phyloP scores from a whole-genome alignment of 2,797 vertebrate genomes.

The Hydrocynus forskahlii region DNA sequence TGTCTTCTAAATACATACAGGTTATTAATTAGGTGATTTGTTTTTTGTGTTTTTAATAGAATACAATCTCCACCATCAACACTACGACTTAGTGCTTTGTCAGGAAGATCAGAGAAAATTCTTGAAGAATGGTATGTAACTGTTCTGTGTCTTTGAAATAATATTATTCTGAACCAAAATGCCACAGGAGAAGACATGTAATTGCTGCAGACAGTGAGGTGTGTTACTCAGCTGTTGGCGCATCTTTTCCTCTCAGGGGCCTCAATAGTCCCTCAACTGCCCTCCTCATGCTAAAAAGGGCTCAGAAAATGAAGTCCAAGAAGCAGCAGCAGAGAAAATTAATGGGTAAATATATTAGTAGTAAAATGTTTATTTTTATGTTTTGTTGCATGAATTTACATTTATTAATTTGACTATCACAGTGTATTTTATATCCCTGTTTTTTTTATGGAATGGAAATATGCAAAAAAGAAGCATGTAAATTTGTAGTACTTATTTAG shows the following conservation, averaged over 20 bases:
- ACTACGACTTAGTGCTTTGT: conserved; percentile 63
- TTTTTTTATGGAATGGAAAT: neutral
- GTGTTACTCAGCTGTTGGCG: neutral
- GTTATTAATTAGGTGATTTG: neutral
- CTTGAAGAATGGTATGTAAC: conserved; percentile 88
- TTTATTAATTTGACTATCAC: neutral
- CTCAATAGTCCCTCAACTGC: conserved; percentile 86
- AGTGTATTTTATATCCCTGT: neutral
- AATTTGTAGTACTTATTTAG: neutral
- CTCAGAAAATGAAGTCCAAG: conserved; percentile 87
- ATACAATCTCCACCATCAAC: conserved; percentile 63
- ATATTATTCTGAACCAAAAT: neutral
- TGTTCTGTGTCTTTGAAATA: neutral
- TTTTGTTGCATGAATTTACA: neutral
- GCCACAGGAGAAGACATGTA: neutral
- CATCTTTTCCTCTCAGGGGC: conserved; percentile 79
- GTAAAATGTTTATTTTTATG: neutral
- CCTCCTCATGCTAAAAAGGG: conserved; percentile 89
- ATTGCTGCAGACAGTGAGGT: neutral
- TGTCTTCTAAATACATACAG: neutral
- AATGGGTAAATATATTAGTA: conserved; percentile 72
- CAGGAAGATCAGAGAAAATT: conserved; percentile 86
- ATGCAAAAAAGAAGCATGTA: neutral
- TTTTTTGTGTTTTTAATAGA: conserved; percentile 60
- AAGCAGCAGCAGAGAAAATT: conserved; percentile 73